phyloP scores from a whole-genome alignment of 2,888 invertebrate species.

The Callosobruchus maculatus region DNA sequence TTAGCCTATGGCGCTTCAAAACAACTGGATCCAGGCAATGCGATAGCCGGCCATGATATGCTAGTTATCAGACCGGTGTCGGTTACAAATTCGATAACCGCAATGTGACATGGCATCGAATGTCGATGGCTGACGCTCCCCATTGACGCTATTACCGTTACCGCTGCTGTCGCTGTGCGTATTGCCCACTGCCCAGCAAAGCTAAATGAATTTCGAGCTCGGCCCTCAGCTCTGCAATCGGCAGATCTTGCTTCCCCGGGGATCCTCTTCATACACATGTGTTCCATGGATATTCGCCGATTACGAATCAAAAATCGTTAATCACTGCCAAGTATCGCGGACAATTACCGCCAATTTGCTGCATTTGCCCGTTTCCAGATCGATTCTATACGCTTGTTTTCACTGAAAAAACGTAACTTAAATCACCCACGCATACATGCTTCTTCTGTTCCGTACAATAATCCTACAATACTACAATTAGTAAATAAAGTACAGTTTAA shows the following conservation, averaged over 20 bases:
- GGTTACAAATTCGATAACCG: not conserved
- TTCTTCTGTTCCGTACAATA: too few relatives aligned
- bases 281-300: not conserved
- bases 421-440: too few relatives aligned
- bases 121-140: not conserved
- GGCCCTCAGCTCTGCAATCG: not conserved
- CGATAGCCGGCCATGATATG: too few relatives aligned
- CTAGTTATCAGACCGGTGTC: too few relatives aligned
- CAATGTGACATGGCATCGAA: not conserved
- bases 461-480: too few relatives aligned
- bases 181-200: not conserved
- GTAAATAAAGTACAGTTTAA: too few relatives aligned
- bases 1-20: too few relatives aligned
- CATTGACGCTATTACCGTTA: not conserved
- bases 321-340: not conserved
- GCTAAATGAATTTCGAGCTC: not conserved
- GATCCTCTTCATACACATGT: not conserved
- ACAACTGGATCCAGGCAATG: too few relatives aligned
- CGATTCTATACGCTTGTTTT: too few relatives aligned
- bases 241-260: not conserved
- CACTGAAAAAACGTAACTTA: too few relatives aligned
- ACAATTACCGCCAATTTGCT: not conserved
- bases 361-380: not conserved
- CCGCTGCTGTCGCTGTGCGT: not conserved
- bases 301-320: not conserved